Base-by-base conservation (phyloP, 2,797 vertebrate species). In the Nyctibius grandis region DNA sequence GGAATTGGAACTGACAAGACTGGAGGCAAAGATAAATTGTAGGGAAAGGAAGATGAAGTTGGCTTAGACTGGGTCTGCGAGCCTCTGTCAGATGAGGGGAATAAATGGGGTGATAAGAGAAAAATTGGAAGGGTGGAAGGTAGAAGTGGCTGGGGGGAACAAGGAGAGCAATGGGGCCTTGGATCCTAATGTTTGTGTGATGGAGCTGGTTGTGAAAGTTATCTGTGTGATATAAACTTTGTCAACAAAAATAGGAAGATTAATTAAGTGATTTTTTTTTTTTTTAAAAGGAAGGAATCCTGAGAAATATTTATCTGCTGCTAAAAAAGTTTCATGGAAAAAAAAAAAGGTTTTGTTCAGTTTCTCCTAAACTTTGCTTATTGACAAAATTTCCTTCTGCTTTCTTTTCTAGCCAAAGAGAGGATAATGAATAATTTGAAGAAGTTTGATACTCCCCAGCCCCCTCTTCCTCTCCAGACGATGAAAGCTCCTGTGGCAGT, bases 341-440 rank as follows among this genome's bases (percentile, higher is more conserved):
- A 67, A 1, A 2, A 19, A 5, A 16, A 23, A n/a, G 2, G 1
- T 73, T 90, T 88, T 23, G 1, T 73, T 89, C 4, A 10, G 7
- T 34, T 82, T 53, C 26, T 56, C 6, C 18, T 72, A 19, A 67
- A 6, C 23, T 70, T 60, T 81, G 36, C 15, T 25, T 53, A n/a
- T 0, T 68, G 33, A 64, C 29, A 57, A 33, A 75, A 48, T 19
- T 91, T 84, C 4, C 20, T 57, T 47, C 33, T 85, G 18, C n/a
- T 95, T 96, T 84, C 82, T 45, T 86, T 91, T 97, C 34, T 94
- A 99, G 99, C 99, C 76, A 99, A 98, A 97, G 98, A 98, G 75
- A 98, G 99, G 40, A 98, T 99, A 96, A 97, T 99, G 60, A 98
- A 97, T 93, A 99, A 99, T 95, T 97, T 99, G 94, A 98, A 98